Evolutionary conservation across 2,797 vertebrate genomes (phyloP).

Genomic region (Heliangelus exortis): DNA sequence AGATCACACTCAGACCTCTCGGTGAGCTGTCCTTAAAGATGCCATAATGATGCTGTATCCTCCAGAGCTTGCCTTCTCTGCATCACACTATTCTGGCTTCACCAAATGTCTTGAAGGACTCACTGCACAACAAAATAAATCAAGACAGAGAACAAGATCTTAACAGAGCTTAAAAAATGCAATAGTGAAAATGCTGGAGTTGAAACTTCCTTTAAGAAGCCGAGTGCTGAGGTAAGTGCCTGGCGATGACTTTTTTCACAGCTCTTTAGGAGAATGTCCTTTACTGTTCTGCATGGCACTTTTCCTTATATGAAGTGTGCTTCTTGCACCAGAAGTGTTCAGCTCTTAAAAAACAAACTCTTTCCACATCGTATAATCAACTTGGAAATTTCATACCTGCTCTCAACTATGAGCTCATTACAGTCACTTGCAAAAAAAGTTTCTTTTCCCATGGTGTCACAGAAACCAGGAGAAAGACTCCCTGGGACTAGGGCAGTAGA

Average conservation of each 20-base stretch:
- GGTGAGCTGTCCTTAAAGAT: neutral
- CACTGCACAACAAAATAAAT: neutral
- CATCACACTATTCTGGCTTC: neutral
- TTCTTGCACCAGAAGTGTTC: neutral
- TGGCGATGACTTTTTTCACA: neutral
- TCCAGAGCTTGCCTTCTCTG: neutral
- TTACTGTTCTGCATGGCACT: neutral
- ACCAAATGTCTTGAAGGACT: neutral
- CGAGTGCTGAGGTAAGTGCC: neutral
- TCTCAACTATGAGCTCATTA: neutral
- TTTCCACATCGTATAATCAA: neutral
- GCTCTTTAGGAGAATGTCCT: rapidly evolving
- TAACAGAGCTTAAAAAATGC: neutral
- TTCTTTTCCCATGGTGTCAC: neutral
- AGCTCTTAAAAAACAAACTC: neutral
- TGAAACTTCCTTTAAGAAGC: neutral
- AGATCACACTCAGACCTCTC: neutral
- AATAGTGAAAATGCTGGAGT: neutral
- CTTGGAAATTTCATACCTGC: neutral
- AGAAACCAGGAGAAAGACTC: neutral
- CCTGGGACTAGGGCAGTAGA: neutral
- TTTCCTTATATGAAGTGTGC: rapidly evolving
- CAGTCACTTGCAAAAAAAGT: neutral
- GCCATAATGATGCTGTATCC: neutral
- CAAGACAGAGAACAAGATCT: neutral